Conservation (phyloP, 35 echinoderm and acorn worm genomes). For the Hemicentrotus pulcherrimus region DNA sequence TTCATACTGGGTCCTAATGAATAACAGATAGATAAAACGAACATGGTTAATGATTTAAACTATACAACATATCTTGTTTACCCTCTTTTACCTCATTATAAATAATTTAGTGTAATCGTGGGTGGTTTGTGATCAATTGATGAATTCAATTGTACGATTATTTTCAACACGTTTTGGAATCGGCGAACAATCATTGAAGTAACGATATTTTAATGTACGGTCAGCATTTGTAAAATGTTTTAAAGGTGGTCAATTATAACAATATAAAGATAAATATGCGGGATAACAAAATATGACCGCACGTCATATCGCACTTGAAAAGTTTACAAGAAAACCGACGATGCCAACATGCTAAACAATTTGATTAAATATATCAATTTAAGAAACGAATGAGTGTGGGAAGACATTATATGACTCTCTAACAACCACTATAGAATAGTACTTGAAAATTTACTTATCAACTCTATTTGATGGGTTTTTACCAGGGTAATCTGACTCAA, state of each 20-base stretch:
- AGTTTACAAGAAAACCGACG: too few species aligned
- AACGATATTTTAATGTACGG: too few species aligned
- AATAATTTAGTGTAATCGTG: neutral
- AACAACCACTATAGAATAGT: neutral
- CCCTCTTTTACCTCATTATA: neutral
- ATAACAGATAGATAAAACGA: neutral
- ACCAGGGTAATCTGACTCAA: neutral
- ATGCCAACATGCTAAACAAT: too few species aligned
- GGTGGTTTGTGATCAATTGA: neutral
- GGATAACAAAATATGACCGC: too few species aligned
- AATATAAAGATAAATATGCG: too few species aligned
- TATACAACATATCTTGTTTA: neutral
- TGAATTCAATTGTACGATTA: neutral
- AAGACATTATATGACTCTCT: neutral
- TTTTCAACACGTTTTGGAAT: too few species aligned
- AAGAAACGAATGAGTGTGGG: neutral
- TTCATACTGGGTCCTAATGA: neutral
- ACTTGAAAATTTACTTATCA: neutral
- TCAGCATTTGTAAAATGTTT: too few species aligned
- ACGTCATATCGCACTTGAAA: too few species aligned
- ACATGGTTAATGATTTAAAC: neutral
- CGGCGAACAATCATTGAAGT: too few species aligned
- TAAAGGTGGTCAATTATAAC: too few species aligned
- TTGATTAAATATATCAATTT: too few species aligned
- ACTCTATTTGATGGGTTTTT: neutral